Conservation (phyloP, 2,888 invertebrate genomes). For the Callosobruchus maculatus region DNA sequence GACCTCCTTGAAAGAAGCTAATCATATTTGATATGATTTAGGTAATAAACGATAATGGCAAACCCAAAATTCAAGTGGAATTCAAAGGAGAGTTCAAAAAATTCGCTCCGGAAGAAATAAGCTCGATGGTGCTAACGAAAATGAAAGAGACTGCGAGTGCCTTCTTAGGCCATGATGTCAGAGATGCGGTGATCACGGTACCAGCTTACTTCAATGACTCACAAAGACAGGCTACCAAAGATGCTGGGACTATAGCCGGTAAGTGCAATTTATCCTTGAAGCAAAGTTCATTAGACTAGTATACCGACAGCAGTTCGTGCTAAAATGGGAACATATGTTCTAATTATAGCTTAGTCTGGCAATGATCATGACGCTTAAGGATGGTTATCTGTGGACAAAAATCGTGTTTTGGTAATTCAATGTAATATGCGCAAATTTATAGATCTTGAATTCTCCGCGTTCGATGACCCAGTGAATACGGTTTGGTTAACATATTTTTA, state of each 20-base stretch:
- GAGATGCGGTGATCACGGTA: conserved; percentile 47
- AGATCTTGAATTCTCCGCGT: too few relatives aligned
- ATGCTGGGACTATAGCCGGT: conserved; percentile 60
- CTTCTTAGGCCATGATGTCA: conserved; percentile 55
- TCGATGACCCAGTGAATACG: too few relatives aligned
- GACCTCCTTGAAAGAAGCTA: too few relatives aligned
- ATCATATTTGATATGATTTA: too few relatives aligned
- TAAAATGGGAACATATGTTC: background rate
- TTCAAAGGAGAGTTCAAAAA: conserved; percentile 61
- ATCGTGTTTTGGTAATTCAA: too few relatives aligned
- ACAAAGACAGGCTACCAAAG: conserved; percentile 74
- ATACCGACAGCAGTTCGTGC: background rate
- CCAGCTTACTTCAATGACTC: conserved; percentile 56
- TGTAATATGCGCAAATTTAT: too few relatives aligned
- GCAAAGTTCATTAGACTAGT: background rate
- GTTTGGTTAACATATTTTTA: too few relatives aligned
- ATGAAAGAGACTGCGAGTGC: conserved; percentile 37
- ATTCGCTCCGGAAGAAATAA: conserved; percentile 67
- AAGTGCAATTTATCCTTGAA: background rate
- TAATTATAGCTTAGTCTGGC: background rate
- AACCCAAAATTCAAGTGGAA: conserved; percentile 62
- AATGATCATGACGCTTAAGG: background rate
- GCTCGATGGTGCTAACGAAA: conserved; percentile 60
- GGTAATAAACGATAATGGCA: conserved; percentile 53
- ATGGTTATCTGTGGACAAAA: background rate